phyloP scores from a whole-genome alignment of 2,113 vertebrate genomes.

The Bufo gargarizans region DNA sequence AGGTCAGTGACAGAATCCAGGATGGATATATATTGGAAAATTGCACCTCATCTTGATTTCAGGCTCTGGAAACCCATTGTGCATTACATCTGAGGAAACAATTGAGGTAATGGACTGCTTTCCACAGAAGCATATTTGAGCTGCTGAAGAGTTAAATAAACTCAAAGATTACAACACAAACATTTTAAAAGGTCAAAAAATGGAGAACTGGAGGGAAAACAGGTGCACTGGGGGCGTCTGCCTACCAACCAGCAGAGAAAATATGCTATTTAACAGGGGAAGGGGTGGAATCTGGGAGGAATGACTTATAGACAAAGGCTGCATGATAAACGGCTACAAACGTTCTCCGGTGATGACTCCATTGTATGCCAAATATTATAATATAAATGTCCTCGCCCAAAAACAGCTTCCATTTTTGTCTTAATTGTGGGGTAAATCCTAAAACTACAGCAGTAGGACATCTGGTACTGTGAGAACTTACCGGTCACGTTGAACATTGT shows the following conservation, averaged over 20 bases:
- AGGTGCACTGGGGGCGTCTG: background rate
- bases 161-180: background rate
- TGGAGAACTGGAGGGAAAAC: conserved; percentile 11
- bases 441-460: too few species aligned
- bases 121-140: too few species aligned
- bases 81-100: background rate
- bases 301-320: background rate
- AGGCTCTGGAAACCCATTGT: background rate
- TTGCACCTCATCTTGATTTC: background rate
- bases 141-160: background rate
- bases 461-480: too few species aligned
- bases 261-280: background rate
- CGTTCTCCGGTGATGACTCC: too few species aligned
- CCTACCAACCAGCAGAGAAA: background rate
- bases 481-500: too few species aligned
- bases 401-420: too few species aligned
- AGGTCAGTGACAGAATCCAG: background rate
- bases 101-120: background rate
- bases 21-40: background rate
- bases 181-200: conserved; percentile 30
- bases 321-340: background rate
- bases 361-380: too few species aligned
- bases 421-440: too few species aligned
- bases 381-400: too few species aligned
- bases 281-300: background rate